Percentiles rank a stretch among this genome's conserved stretches.
Evolutionary conservation across 1,140 invertebrate species (phyloP).

Genomic region (Asobara japonica): DNA sequence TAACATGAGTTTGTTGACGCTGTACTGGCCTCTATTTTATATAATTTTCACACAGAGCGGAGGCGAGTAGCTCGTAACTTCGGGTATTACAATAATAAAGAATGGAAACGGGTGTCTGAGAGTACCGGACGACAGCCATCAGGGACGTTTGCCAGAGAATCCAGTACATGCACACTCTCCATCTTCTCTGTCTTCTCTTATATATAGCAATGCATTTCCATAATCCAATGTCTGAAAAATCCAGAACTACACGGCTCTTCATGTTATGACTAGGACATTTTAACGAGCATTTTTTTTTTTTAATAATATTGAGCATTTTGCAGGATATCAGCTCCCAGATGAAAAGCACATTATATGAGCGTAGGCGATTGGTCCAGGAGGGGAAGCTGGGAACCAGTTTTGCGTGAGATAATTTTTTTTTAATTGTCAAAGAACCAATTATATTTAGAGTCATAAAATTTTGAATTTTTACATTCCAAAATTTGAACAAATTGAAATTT

Average conservation of each 20-base stretch:
- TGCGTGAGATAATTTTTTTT: no score
- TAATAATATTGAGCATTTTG: background rate
- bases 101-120: conserved; percentile 37
- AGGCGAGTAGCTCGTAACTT: conserved; percentile 54
- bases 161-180: background rate
- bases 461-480: no score
- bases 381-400: no score
- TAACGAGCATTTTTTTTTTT: conserved; percentile 12
- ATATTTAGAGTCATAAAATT: no score
- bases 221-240: conserved; percentile 58
- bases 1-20: conserved; percentile 34
- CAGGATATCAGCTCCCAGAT: background rate
- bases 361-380: no score
- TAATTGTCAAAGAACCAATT: no score
- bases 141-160: conserved; percentile 4
- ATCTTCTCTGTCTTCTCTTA: background rate
- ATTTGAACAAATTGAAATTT: no score
- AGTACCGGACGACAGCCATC: conserved; percentile 9
- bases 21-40: conserved; percentile 49
- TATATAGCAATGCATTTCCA: conserved; percentile 55
- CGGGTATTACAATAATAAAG: conserved; percentile 63
- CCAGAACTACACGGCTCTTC: conserved; percentile 44
- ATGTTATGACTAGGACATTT: background rate
- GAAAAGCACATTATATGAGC: background rate
- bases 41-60: conserved; percentile 47